phyloP scores from a whole-genome alignment of 2,113 vertebrate species.

The Colistium nudipinnis region DNA sequence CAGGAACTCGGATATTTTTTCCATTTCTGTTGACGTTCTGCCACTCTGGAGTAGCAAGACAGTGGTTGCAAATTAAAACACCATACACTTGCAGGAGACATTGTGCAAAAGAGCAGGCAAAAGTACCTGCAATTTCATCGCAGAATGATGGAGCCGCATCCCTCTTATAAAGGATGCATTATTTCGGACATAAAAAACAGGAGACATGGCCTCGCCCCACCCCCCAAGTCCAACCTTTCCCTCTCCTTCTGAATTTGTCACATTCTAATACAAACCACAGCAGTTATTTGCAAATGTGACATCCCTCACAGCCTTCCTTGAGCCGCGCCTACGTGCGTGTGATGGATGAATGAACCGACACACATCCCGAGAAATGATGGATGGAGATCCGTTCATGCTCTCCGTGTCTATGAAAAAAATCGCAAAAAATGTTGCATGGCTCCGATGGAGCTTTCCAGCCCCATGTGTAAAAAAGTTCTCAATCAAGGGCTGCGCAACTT shows the following conservation, averaged over 20 bases:
- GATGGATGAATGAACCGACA: conserved; percentile 12
- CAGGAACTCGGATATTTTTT: neutral
- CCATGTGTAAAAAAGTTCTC: conserved; percentile 6
- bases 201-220: neutral
- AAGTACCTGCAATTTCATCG: conserved; percentile 12
- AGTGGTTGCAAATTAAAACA: neutral
- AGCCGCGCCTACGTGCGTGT: neutral
- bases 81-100: neutral
- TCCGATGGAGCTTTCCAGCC: neutral
- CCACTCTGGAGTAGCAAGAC: neutral
- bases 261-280: conserved; percentile 1
- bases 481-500: neutral
- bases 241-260: neutral
- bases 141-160: conserved; percentile 2
- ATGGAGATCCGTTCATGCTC: neutral
- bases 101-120: neutral
- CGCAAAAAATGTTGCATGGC: neutral
- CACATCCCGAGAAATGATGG: neutral
- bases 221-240: neutral
- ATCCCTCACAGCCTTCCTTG: neutral
- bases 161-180: conserved; percentile 11
- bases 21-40: conserved; percentile 2
- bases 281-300: neutral
- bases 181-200: neutral
- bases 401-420: neutral